Percentiles rank a stretch among this genome's conserved stretches.
phyloP scores from a whole-genome alignment of 2,797 vertebrate genomes.

The Lacerta viridis region DNA sequence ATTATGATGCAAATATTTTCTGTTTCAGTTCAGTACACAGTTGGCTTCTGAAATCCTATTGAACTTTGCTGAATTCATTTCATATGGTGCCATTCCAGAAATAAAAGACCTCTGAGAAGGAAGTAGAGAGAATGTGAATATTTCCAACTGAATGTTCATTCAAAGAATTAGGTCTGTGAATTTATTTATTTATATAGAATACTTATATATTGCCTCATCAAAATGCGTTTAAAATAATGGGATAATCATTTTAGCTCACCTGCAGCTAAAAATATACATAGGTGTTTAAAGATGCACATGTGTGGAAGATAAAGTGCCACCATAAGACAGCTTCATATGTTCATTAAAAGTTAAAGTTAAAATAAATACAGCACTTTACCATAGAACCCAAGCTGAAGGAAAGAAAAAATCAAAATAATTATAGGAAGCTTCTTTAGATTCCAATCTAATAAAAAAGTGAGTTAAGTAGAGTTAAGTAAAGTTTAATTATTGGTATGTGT shows the following conservation, averaged over 20 bases:
- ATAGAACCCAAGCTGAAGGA: background rate
- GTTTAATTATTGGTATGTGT: background rate
- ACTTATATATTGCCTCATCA: too few relatives aligned
- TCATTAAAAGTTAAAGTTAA: too few relatives aligned
- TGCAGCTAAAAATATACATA: background rate
- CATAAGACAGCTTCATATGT: too few relatives aligned
- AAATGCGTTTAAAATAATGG: background rate
- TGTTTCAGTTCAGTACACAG: background rate
- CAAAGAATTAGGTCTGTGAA: background rate
- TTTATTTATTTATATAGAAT: background rate
- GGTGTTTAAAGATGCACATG: too few relatives aligned
- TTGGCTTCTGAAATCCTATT: background rate
- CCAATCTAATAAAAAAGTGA: conserved; percentile 25
- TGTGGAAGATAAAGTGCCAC: too few relatives aligned
- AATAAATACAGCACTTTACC: too few relatives aligned
- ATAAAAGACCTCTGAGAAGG: background rate
- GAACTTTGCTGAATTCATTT: background rate
- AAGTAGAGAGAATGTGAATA: background rate
- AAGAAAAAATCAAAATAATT: background rate
- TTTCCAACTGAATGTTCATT: conserved; percentile 4
- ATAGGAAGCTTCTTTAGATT: background rate
- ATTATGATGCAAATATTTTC: background rate
- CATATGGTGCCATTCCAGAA: background rate
- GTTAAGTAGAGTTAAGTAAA: conserved; percentile 8
- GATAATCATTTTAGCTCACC: background rate